Percentiles rank a stretch among this genome's conserved stretches.
phyloP scores from a whole-genome alignment of 2,888 invertebrate species.

The Aleiodes alternator region DNA sequence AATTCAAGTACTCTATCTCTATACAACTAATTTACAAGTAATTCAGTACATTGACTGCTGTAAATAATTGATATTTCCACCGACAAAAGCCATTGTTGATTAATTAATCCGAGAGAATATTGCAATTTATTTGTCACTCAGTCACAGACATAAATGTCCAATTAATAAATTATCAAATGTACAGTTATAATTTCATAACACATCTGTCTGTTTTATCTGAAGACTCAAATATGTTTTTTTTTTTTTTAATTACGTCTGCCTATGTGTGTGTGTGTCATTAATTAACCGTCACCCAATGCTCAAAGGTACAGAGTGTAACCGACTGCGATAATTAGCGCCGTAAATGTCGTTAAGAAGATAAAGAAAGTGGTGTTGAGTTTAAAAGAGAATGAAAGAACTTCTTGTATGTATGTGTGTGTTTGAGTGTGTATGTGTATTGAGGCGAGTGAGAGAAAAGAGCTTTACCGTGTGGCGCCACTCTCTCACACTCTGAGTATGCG shows the following conservation, averaged over 20 bases:
- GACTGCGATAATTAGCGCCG: conserved; percentile 41
- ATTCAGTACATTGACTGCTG: no score
- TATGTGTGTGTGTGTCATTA: conserved; percentile 4
- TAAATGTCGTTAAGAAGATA: conserved; percentile 46
- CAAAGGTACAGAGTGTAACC: conserved; percentile 26
- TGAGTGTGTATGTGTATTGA: neutral
- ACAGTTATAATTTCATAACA: conserved; percentile 32
- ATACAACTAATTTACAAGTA: neutral
- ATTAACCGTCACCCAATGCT: conserved; percentile 29
- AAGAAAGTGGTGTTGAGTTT: conserved; percentile 39
- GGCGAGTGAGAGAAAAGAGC: no score
- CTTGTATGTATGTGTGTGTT: conserved; percentile 12
- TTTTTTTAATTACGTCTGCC: neutral
- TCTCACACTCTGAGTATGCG: neutral
- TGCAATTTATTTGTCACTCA: no score
- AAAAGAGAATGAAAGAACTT: conserved; percentile 23
- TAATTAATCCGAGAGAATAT: no score
- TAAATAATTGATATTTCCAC: no score
- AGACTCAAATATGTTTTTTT: conserved; percentile 5
- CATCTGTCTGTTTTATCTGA: neutral
- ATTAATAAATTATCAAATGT: conserved; percentile 8
- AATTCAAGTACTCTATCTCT: neutral
- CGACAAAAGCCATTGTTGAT: no score
- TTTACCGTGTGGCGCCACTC: conserved; percentile 14
- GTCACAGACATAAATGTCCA: no score